These are phyloP conservation scores for Argopecten irradians DNA, from an alignment of 1,140 invertebrate species.

Conservation along the genomic window DNA sequence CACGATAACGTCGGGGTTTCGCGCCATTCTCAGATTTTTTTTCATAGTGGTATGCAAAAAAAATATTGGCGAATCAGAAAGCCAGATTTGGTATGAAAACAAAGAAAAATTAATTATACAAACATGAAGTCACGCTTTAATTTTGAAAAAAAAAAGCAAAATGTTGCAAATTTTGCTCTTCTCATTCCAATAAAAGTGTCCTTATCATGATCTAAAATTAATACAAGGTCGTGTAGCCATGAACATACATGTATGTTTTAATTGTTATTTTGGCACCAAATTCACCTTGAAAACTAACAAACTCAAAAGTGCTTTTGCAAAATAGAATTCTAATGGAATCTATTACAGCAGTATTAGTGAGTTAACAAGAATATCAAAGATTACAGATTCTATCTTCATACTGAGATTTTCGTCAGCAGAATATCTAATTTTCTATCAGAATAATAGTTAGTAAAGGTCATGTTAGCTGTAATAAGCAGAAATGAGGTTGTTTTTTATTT, in stretches of 20 bases:
- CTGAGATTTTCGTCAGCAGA: not conserved
- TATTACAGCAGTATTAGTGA: not conserved
- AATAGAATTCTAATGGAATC: not conserved
- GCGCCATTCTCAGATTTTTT: no score
- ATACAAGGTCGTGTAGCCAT: not conserved
- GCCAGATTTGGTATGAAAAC: no score
- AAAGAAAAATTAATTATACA: no score
- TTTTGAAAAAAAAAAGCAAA: not conserved
- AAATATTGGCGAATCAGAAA: not conserved
- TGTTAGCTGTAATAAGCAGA: not conserved
- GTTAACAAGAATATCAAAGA: not conserved
- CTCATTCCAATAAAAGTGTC: not conserved
- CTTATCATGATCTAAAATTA: not conserved
- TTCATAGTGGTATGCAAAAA: no score
- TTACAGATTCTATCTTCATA: not conserved
- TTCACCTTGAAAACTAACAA: not conserved
- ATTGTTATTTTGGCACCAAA: not conserved
- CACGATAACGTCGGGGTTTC: no score
- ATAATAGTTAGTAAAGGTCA: not conserved
- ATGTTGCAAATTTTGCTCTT: not conserved
- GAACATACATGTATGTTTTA: not conserved
- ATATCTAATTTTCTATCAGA: not conserved
- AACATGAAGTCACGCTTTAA: no score
- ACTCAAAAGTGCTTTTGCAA: not conserved
- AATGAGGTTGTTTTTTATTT: not conserved